phyloP scores from a whole-genome alignment of 2,797 vertebrate genomes.

The Anisognathus igniventris region DNA sequence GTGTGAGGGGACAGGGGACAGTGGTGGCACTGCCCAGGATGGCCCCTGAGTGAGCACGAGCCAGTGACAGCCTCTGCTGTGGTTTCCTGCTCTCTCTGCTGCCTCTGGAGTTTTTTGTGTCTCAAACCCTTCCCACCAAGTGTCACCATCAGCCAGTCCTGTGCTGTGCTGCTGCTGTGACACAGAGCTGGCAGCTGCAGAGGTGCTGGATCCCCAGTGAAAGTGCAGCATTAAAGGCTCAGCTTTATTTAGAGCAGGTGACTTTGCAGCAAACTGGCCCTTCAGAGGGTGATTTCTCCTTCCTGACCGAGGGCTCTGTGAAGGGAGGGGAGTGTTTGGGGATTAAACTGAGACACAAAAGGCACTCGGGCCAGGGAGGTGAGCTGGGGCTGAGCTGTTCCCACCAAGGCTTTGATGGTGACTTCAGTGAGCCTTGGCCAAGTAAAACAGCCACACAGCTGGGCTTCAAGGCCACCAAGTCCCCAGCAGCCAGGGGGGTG shows the following conservation, averaged over 20 bases:
- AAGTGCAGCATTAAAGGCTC: not conserved
- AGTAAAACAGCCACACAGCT: not conserved
- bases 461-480: not conserved
- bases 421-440: not conserved
- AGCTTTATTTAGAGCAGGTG: not conserved
- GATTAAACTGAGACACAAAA: not conserved
- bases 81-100: not conserved
- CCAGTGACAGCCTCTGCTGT: not conserved
- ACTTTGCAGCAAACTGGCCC: not conserved
- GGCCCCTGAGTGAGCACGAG: rapidly evolving
- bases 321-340: not conserved
- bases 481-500: not conserved
- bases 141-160: rapidly evolving
- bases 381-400: not conserved
- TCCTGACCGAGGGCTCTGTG: not conserved
- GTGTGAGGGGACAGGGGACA: not conserved
- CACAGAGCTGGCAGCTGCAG: not conserved
- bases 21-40: not conserved
- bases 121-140: not conserved
- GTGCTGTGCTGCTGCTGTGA: rapidly evolving
- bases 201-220: not conserved
- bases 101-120: not conserved
- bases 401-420: not conserved
- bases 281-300: not conserved
- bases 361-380: not conserved